Conservation (phyloP, 2,888 invertebrate species). For the Amphipyra tragopoginis region DNA sequence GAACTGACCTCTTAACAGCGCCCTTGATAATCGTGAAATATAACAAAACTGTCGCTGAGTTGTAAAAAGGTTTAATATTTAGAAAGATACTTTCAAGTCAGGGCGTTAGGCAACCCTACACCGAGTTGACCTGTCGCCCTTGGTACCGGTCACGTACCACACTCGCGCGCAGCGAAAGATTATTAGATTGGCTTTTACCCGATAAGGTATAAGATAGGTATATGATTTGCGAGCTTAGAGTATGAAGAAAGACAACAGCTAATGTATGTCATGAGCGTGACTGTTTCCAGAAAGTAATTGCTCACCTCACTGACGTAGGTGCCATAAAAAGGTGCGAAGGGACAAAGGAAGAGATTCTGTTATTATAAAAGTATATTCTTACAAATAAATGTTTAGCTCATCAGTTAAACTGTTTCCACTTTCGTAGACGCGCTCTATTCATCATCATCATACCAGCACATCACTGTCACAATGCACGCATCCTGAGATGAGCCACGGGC, state of each 20-base stretch:
- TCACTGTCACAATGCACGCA: too few relatives aligned
- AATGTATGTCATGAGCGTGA: too few relatives aligned
- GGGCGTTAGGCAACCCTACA: conserved; percentile 55
- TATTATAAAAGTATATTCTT: too few relatives aligned
- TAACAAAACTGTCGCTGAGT: neutral
- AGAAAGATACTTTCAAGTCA: conserved; percentile 24
- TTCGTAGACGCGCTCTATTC: too few relatives aligned
- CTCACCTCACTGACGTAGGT: too few relatives aligned
- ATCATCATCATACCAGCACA: too few relatives aligned
- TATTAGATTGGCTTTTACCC: conserved; percentile 60
- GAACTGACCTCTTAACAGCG: neutral
- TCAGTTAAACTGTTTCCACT: too few relatives aligned
- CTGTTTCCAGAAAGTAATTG: too few relatives aligned
- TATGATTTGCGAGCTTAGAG: conserved; percentile 29
- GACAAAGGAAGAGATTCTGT: too few relatives aligned
- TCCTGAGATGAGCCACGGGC: too few relatives aligned
- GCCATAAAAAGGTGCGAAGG: neutral
- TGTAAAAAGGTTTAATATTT: conserved; percentile 11
- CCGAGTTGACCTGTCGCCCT: conserved; percentile 65
- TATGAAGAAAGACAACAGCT: conserved; percentile 24
- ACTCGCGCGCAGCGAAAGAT: conserved; percentile 45
- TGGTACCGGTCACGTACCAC: conserved; percentile 63
- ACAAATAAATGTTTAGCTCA: too few relatives aligned
- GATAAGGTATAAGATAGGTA: conserved; percentile 36
- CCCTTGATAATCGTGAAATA: conserved; percentile 14